Percentiles rank a stretch among this genome's conserved stretches.
phyloP scores from a whole-genome alignment of 2,888 invertebrate genomes.

The Cryptocephalus primarius region DNA sequence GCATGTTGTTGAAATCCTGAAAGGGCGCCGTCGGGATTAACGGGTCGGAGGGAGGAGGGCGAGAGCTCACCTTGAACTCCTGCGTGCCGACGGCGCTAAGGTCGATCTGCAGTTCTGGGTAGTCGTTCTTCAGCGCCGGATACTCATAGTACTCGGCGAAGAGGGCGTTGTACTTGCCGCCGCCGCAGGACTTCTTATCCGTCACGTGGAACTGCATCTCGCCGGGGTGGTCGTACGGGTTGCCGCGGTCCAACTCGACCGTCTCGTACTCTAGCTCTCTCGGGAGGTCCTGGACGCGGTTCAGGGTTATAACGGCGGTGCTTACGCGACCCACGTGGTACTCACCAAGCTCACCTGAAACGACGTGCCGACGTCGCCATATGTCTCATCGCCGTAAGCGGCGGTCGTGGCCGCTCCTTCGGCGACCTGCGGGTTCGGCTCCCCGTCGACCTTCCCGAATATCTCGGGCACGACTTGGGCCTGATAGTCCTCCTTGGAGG shows the following conservation, averaged over 20 bases:
- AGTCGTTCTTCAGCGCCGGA: constrained; percentile 29
- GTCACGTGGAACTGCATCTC: constrained; percentile 28
- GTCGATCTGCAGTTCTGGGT: constrained; percentile 33
- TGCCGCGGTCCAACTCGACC: constrained; percentile 29
- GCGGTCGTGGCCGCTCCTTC: too few species aligned
- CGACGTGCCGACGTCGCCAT: too few species aligned
- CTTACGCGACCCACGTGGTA: too few species aligned
- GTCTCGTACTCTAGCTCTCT: constrained; percentile 31
- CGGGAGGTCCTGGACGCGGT: constrained; percentile 11
- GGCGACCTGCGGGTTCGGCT: constrained; percentile 1
- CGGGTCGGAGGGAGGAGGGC: too few species aligned
- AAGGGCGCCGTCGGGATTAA: constrained; percentile 23
- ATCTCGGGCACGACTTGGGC: constrained; percentile 34
- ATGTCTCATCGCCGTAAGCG: too few species aligned
- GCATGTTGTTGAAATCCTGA: constrained; percentile 41
- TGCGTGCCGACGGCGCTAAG: constrained; percentile 35
- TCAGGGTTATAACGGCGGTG: too few species aligned
- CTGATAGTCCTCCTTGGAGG: constrained; percentile 32
- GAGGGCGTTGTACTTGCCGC: constrained; percentile 23
- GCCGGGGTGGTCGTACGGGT: too few species aligned
- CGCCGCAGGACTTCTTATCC: constrained; percentile 25
- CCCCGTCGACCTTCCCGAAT: constrained; percentile 12
- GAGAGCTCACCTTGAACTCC: constrained; percentile 25
- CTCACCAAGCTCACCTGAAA: too few species aligned
- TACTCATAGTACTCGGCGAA: constrained; percentile 33